Evolutionary conservation across 2,888 invertebrate genomes (phyloP).

Genomic region (Lithophane semibrunnea): DNA sequence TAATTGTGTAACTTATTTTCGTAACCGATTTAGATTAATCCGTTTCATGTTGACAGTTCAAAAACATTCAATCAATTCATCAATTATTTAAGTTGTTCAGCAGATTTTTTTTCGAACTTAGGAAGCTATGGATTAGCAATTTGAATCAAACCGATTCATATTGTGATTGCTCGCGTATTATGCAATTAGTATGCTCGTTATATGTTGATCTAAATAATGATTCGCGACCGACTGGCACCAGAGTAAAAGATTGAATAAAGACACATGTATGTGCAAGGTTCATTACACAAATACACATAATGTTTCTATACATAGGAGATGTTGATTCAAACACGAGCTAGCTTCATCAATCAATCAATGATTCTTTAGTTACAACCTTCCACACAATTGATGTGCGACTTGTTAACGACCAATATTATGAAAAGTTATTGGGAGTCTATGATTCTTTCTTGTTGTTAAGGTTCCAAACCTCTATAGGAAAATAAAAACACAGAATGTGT

Average conservation of each 20-base stretch:
- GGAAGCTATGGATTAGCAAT: too few relatives aligned
- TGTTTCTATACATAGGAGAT: background rate
- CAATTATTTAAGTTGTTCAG: too few relatives aligned
- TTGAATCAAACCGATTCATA: too few relatives aligned
- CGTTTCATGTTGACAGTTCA: too few relatives aligned
- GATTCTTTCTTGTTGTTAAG: background rate
- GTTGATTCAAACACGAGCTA: constrained; percentile 14
- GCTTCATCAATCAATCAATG: constrained; percentile 30
- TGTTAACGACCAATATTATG: background rate
- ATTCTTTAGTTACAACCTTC: background rate
- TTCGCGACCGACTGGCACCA: background rate
- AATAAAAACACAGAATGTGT: too few relatives aligned
- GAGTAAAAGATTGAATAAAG: background rate
- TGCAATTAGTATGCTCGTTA: too few relatives aligned
- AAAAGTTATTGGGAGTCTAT: background rate
- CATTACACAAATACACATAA: constrained; percentile 33
- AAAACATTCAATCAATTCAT: too few relatives aligned
- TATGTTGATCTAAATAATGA: too few relatives aligned
- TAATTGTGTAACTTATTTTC: too few relatives aligned
- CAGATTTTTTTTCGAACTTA: too few relatives aligned
- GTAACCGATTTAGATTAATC: too few relatives aligned
- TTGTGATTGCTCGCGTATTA: too few relatives aligned
- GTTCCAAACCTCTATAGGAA: background rate
- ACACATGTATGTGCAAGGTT: constrained; percentile 34
- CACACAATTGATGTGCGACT: constrained; percentile 36